A percentile compares a stretch with the other conserved stretches of the same genome.
Evolutionary conservation across 2,797 vertebrate genomes (phyloP).

Genomic region (Tympanoctomys barrerae): DNA sequence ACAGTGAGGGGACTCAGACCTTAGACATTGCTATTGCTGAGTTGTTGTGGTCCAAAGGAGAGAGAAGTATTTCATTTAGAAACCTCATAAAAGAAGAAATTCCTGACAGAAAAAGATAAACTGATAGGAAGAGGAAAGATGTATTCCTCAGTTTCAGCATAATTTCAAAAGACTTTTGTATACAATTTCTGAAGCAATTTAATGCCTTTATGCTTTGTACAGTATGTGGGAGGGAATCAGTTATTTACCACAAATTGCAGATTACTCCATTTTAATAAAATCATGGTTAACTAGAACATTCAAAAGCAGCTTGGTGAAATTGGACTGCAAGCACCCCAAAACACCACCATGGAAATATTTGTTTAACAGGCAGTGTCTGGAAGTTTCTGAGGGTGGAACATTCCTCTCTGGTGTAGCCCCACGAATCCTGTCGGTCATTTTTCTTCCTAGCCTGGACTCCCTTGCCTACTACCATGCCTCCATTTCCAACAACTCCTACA

Average conservation of each 20-base stretch:
- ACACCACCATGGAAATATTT: background rate
- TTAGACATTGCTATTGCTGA: background rate
- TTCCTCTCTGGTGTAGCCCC: accelerated
- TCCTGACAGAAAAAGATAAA: constrained; percentile 63
- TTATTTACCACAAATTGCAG: constrained; percentile 18
- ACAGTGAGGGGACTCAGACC: background rate
- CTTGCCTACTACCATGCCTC: accelerated
- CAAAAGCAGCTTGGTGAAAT: constrained; percentile 25
- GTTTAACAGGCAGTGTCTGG: background rate
- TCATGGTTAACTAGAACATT: constrained; percentile 64
- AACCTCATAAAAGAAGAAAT: background rate
- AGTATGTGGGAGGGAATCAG: constrained; percentile 57
- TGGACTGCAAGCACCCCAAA: constrained; percentile 25
- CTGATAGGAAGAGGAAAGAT: constrained; percentile 58
- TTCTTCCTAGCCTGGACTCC: background rate
- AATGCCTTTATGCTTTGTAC: constrained; percentile 67
- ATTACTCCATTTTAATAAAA: constrained; percentile 61
- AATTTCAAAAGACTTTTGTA: constrained; percentile 71
- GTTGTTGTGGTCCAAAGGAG: background rate
- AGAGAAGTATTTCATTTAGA: constrained; percentile 55
- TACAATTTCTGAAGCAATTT: constrained; percentile 64
- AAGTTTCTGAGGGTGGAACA: background rate
- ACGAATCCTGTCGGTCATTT: background rate
- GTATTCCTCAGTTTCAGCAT: constrained; percentile 58
- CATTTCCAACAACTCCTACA: background rate